phyloP scores from a whole-genome alignment of 2,113 vertebrate species.

The Pantherophis guttatus region DNA sequence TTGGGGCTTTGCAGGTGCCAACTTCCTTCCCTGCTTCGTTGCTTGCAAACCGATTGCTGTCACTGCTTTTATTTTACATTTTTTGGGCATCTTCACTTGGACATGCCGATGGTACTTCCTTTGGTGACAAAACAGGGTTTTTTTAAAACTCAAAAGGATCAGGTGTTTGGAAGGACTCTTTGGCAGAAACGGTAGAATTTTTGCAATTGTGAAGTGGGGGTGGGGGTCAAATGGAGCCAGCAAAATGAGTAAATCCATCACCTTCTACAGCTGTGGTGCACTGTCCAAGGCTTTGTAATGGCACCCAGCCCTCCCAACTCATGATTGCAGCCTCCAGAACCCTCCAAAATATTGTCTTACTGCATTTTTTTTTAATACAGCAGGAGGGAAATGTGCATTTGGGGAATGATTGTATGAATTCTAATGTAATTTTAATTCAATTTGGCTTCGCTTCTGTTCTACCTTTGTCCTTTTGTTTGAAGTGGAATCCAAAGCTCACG shows the following conservation, averaged over 20 bases:
- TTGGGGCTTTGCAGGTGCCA: background rate
- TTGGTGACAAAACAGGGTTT: background rate
- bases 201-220: background rate
- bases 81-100: background rate
- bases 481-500: background rate
- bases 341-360: background rate
- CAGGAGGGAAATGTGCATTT: background rate
- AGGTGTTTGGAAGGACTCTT: background rate
- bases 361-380: background rate
- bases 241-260: background rate
- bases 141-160: background rate
- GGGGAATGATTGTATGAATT: background rate
- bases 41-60: background rate
- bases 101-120: background rate
- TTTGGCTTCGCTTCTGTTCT: background rate
- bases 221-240: background rate
- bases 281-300: accelerated
- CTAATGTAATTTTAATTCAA: background rate
- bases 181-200: background rate
- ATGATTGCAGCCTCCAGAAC: background rate
- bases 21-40: background rate
- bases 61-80: background rate
- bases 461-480: background rate
- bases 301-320: background rate
- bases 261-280: background rate